phyloP scores from a whole-genome alignment of 2,797 vertebrate genomes.

The Pseudochromis fuscus region DNA sequence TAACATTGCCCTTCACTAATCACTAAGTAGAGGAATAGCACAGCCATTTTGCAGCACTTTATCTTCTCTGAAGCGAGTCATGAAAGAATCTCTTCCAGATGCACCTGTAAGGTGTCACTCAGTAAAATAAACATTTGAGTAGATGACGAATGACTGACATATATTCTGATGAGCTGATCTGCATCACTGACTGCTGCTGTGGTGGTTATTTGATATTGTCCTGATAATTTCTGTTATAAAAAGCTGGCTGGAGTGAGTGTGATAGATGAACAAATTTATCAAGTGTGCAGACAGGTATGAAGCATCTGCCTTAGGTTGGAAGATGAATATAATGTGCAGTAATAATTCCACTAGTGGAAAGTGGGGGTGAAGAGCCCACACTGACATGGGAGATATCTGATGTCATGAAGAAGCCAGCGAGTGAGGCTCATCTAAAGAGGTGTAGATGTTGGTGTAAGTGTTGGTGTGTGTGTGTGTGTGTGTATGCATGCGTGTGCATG shows the following conservation, averaged over 20 bases:
- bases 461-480: slow-evolving; percentile 14
- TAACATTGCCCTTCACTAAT: slow-evolving; percentile 53
- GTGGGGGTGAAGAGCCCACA: slow-evolving; percentile 2
- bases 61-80: slow-evolving; percentile 47
- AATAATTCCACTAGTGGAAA: slow-evolving; percentile 23
- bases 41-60: slow-evolving; percentile 46
- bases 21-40: slow-evolving; percentile 58
- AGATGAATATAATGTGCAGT: slow-evolving; percentile 11
- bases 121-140: slow-evolving; percentile 42
- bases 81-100: slow-evolving; percentile 24
- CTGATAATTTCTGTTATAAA: slow-evolving; percentile 32
- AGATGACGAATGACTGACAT: slow-evolving; percentile 7
- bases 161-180: slow-evolving; percentile 21
- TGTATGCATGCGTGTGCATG: slow-evolving; percentile 57
- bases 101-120: slow-evolving; percentile 33
- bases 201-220: background rate
- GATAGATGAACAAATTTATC: slow-evolving; percentile 23
- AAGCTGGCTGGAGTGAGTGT: slow-evolving; percentile 4
- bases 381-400: slow-evolving; percentile 17
- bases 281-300: slow-evolving; percentile 29
- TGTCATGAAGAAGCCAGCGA: slow-evolving; percentile 17
- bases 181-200: slow-evolving; percentile 13
- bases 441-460: slow-evolving; percentile 12
- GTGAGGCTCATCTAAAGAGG: background rate
- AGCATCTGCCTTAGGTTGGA: background rate